phyloP scores from a whole-genome alignment of 2,113 vertebrate genomes.

The Sterrhoptilus dennistouni region DNA sequence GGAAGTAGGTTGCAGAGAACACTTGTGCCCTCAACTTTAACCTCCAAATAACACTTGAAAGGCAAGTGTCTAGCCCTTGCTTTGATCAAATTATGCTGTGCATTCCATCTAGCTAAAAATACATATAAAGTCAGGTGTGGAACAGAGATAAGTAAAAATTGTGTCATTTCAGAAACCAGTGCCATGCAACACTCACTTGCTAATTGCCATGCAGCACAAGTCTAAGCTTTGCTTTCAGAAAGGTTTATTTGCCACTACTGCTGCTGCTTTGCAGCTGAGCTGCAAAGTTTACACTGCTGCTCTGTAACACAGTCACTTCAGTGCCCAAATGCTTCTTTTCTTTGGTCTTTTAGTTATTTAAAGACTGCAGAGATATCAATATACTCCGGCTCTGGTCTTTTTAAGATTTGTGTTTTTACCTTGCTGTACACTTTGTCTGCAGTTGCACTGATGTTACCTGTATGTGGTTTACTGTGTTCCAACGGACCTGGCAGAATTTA shows the following conservation, averaged over 20 bases:
- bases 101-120: not conserved
- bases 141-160: not conserved
- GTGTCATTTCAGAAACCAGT: not conserved
- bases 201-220: not conserved
- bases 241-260: not conserved
- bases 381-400: not conserved
- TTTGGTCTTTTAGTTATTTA: not conserved
- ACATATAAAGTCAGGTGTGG: not conserved
- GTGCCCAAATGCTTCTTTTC: not conserved
- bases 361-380: not conserved
- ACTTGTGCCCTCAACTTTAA: not conserved
- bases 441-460: accelerated
- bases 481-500: not conserved
- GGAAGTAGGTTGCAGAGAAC: not conserved
- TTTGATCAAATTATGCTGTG: not conserved
- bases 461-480: not conserved
- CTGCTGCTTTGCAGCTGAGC: not conserved
- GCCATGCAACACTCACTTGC: not conserved
- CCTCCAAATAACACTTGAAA: not conserved
- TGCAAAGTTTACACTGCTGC: not conserved
- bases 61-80: not conserved
- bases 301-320: not conserved
- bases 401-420: not conserved
- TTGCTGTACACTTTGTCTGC: not conserved
- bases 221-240: not conserved